Base-by-base conservation (phyloP, 2,888 invertebrate genomes). In the Caenorhabditis sinica region DNA sequence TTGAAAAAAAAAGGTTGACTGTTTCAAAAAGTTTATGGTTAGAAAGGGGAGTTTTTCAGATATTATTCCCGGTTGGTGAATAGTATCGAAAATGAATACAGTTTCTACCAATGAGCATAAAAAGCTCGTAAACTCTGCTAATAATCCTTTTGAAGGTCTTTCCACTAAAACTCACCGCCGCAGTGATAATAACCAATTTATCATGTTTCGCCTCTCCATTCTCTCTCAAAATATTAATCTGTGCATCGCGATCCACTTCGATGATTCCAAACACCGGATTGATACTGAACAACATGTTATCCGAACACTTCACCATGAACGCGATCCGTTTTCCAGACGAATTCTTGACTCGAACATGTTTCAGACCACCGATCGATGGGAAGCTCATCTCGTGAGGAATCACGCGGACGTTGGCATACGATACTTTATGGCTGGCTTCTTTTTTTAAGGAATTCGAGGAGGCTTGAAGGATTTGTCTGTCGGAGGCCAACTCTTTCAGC, bases 291-390 rank as follows among this genome's bases (percentile, higher is more conserved):
- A 86, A 36, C 71, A 82, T 61, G 23, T 86, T 86, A 33, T 86
- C 86, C 74, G 86, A 86, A 72, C 86, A 86, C 43, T 86, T 86
- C 11, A 76, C 76, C 84, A 81, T 76, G 45, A 61, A 82, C 25
- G 71, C 80, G 13, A 45, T 63, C 28, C 63, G 79, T 73, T 71
- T 65, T 53, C 69, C 73, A 5, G 84, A 75, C 49, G 63, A 69
- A 36, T 85, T 85, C 63, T 76, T 74, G 30, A 85, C 56, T 1
- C 73, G 49, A 8, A 79, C 58, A 20, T 66, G 60, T 60, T 82
- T 81, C 13, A 82, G 53, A n/a, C 85, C 85, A 13, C 85, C 85
- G 20, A 73, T 75, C n/a, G 56, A 58, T 17, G 49, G 71, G 74
- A 85, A 85, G 11, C n/a, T 15, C 49, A 82, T 20, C 25, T 85